Base-by-base conservation (phyloP, 92 coral and sea anemone genomes). In the Porites evermanni region DNA sequence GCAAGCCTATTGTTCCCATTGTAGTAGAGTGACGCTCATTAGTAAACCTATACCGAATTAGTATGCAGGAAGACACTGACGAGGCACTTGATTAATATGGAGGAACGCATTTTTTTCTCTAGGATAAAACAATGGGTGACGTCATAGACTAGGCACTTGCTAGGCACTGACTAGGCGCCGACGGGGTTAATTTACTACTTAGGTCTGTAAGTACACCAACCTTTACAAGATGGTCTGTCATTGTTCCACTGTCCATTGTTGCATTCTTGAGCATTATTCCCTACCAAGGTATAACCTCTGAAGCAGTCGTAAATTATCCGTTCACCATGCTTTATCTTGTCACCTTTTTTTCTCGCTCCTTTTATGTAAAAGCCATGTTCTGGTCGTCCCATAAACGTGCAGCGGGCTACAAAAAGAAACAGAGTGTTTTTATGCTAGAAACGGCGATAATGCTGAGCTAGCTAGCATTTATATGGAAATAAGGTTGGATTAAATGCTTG, bases 321-420 rank as follows among this genome's bases (percentile, higher is more conserved):
- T 83, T 12, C 87, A 21, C 87, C 80, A 50, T 83, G 87, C 47
- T 32, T 83, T 19, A 83, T 64, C 60, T 86, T 61, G 66, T 67
- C 69, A 51, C 87, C 90, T 16, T 14, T 21, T 0, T 4, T 12
- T 10, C 16, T n/a, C 9, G 2, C 21, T 19, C 26, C 79, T 60
- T 3, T 52, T 8, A 4, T 0, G 4, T 44, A 21, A 51, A 6
- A 63, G 56, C 87, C 87, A n/a, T 74, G 4, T 1, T 1, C 24
- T 29, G 79, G 80, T 32, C 20, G 21, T 52, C 80, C 64, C 12
- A 1, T 3, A 74, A 72, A 60, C 6, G 59, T 73, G 53, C 87
- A 83, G 21, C 87, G 87, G 51, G 87, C 80, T 83, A 23, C 17
- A 51, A 83, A 7, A 38, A 73, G 68, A 9, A 52, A 0, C 10